Evolutionary conservation across 1,140 invertebrate species (phyloP).

Genomic region (Lasaia peninsularis): DNA sequence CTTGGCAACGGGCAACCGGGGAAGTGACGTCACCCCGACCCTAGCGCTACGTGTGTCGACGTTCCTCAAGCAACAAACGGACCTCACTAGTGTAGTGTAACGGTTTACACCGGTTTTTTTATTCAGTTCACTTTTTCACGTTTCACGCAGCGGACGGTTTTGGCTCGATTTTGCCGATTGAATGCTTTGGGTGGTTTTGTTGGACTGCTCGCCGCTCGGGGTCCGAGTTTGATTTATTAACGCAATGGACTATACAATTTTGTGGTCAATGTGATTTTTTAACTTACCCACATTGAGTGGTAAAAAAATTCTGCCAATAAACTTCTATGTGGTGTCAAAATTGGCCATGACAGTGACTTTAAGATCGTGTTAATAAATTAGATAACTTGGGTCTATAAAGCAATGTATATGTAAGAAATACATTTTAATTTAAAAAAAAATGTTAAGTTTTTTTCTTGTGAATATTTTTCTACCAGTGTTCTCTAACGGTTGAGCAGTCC

Average conservation of each 20-base stretch:
- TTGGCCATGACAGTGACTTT: too few relatives aligned
- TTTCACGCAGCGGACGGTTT: conserved; percentile 28
- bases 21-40: conserved; percentile 51
- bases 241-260: background rate
- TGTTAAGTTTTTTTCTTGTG: background rate
- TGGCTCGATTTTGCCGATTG: conserved; percentile 27
- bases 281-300: too few relatives aligned
- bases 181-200: conserved; percentile 19
- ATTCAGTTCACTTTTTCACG: conserved; percentile 20
- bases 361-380: too few relatives aligned
- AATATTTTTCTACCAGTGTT: conserved; percentile 1
- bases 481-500: conserved; percentile 4
- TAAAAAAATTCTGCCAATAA: too few relatives aligned
- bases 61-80: conserved; percentile 66
- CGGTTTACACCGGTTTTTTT: conserved; percentile 39
- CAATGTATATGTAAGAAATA: background rate
- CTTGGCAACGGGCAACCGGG: conserved; percentile 59
- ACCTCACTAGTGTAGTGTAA: conserved; percentile 71
- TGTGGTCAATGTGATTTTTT: too few relatives aligned
- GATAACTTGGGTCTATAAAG: background rate
- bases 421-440: background rate
- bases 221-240: background rate
- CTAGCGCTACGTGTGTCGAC: conserved; percentile 67
- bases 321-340: too few relatives aligned
- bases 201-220: conserved; percentile 3